A percentile compares a stretch with the other conserved stretches of the same genome.
phyloP scores from a whole-genome alignment of 2,888 invertebrate genomes.

The Carcina quercana region DNA sequence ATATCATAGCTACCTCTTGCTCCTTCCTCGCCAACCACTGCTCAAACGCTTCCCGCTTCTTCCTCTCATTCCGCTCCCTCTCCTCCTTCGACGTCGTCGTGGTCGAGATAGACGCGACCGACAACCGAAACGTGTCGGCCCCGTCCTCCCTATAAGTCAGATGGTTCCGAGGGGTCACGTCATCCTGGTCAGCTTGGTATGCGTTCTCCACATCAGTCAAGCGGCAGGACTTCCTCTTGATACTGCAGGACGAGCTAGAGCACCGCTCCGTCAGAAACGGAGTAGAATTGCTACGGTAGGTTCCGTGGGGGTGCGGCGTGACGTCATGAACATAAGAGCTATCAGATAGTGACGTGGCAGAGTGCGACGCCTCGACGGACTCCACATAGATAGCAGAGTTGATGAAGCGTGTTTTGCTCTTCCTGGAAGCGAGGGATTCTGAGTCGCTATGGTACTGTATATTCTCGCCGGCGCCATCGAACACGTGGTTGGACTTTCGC shows the following conservation, averaged over 20 bases:
- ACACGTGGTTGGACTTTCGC: slow-evolving; percentile 48
- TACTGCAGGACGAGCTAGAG: slow-evolving; percentile 47
- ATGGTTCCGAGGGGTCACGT: slow-evolving; percentile 44
- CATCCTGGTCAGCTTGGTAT: slow-evolving; percentile 23
- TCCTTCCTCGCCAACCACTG: slow-evolving; percentile 62
- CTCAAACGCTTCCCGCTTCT: slow-evolving; percentile 53
- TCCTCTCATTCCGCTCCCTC: slow-evolving; percentile 53
- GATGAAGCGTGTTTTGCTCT: slow-evolving; percentile 68
- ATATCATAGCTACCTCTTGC: slow-evolving; percentile 56
- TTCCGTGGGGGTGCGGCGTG: slow-evolving; percentile 61
- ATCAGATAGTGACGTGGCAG: slow-evolving; percentile 50
- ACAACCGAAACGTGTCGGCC: slow-evolving; percentile 58
- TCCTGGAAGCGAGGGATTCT: slow-evolving; percentile 49
- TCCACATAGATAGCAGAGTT: slow-evolving; percentile 77
- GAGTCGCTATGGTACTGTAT: slow-evolving; percentile 59
- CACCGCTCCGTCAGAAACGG: slow-evolving; percentile 54
- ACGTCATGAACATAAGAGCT: slow-evolving; percentile 42
- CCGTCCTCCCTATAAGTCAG: slow-evolving; percentile 56
- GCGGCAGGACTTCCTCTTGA: slow-evolving; percentile 56
- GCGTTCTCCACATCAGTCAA: slow-evolving; percentile 24
- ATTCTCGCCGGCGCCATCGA: slow-evolving; percentile 63
- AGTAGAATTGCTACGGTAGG: slow-evolving; percentile 59
- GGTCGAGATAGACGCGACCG: slow-evolving; percentile 58
- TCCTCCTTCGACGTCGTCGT: slow-evolving; percentile 63
- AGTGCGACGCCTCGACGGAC: slow-evolving; percentile 53